phyloP scores from a whole-genome alignment of 2,797 vertebrate genomes.

The Lycodopsis pacificus region DNA sequence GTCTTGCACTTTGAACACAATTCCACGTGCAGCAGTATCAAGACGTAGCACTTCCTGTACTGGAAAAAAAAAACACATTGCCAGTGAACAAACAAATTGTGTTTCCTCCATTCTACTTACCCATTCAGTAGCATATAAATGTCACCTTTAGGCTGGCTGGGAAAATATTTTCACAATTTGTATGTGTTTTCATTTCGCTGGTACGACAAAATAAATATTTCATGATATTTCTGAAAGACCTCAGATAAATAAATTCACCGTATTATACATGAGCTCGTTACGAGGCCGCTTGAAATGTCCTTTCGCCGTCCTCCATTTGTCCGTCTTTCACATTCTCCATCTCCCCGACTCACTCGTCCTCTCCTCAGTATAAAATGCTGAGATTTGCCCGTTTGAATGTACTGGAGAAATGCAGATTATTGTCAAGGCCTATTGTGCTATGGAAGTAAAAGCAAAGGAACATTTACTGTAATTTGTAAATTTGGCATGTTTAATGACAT shows the following conservation, averaged over 20 bases:
- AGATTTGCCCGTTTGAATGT: background rate
- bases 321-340: background rate
- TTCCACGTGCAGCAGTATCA: background rate
- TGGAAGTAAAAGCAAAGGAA: background rate
- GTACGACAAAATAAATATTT: background rate
- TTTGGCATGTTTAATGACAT: background rate
- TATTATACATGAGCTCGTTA: background rate
- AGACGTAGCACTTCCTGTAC: background rate
- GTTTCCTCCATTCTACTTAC: background rate
- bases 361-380: background rate
- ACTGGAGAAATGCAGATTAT: background rate
- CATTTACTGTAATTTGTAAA: background rate
- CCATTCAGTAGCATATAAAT: background rate
- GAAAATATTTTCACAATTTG: background rate
- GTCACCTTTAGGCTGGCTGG: background rate
- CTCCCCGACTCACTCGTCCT: too few relatives aligned
- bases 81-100: background rate
- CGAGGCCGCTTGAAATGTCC: slow-evolving; percentile 14
- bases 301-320: background rate
- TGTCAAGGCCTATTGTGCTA: background rate
- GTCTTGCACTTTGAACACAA: background rate
- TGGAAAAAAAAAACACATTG: too few relatives aligned
- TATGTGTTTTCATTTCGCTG: background rate
- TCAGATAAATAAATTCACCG: too few relatives aligned
- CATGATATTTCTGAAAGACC: background rate